Evolutionary conservation across 2,113 vertebrate genomes (phyloP), one percentile per base, ranked within the genome.

Genomic region (Psilopsiagon aurifrons): DNA sequence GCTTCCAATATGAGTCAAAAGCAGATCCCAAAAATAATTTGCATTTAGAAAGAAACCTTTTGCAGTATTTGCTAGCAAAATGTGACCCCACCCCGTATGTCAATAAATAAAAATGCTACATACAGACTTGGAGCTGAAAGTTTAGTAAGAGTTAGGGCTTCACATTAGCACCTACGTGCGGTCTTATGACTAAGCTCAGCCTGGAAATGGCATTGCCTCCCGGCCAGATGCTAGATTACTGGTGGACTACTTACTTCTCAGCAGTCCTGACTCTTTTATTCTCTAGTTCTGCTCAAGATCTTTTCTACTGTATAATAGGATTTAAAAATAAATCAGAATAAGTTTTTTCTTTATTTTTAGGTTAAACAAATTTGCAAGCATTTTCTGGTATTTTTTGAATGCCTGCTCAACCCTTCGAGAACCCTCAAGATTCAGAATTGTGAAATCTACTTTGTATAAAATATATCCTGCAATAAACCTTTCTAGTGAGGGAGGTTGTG

Each of bases 1-100:
- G 49, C 47, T 85, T 75, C 76, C 9, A 47, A 11, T 64, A 46
- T 91, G 87, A 95, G 77, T 92, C 81, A 92, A 95, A 93, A 82
- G 23, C 14, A 63, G 37, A 92, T 43, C 62, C 14, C n/a, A 6
- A 74, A 83, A 66, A 35, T 43, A 55, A 71, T 0, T 35, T 39
- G 13, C 27, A 47, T 31, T 64, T 83, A 88, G 37, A 92, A 85
- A 85, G n/a, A 83, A 88, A 80, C 13, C 4, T 79, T 81, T 76
- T 80, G n/a, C 59, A 37, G 37, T 44, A 44, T 44, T 37, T 90
- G 23, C 27, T 73, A 85, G 31, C 41, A 47, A 73, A 63, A 81
- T 15, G 70, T 17, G 5, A 19, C 37, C 83, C 7, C 63, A 76
- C 2, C 6, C 8, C 8, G 4, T 84, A 91, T 22, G 5, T 8